Evolutionary conservation across 2,113 vertebrate species (phyloP), one percentile per base, ranked within the genome.

Genomic region (Erpornis zantholeuca): DNA sequence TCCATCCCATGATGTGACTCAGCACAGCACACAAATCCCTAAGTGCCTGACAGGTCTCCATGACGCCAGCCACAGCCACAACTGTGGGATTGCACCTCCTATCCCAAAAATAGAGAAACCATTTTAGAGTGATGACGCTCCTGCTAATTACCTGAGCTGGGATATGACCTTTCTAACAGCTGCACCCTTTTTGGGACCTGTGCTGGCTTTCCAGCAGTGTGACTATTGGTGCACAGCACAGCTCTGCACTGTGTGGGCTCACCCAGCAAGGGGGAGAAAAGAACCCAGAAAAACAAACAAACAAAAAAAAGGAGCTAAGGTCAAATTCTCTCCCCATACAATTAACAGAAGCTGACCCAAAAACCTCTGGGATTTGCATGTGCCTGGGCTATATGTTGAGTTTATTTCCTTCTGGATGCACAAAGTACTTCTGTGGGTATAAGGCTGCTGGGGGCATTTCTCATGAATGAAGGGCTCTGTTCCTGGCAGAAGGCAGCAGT

Each of bases 391-490:
- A 27, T 44, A 78, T 0, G 0, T 4, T 53, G 53, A 71, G 45
- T 65, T 86, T 65, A 76, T 84, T 92, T 95, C 44, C 70, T 86
- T 54, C 44, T 57, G 40, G 57, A 76, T 35, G 94, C 23, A 91
- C 66, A 84, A 61, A 81, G 71, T 20, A 27, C 24, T 82, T 87
- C 53, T 93, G 85, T 86, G 85, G 61, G 12, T 24, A 31, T 1
- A 8, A 71, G 36, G 54, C 70, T 49, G 78, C 61, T 33, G 45
- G 44, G 42, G 44, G 20, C 23, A 31, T 54, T 76, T 71, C 69
- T n/a, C 54, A 65, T 89, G 86, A 96, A 95, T 57, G 57, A 65
- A 61, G 38, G 70, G 66, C 63, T 54, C 59, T 95, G 84, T 82
- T 91, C 52, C 65, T 76, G 91, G 61, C 81, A 92, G 53, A 59